Evolutionary conservation across 2,113 vertebrate species (phyloP).

Genomic region (Rhombomys opimus): DNA sequence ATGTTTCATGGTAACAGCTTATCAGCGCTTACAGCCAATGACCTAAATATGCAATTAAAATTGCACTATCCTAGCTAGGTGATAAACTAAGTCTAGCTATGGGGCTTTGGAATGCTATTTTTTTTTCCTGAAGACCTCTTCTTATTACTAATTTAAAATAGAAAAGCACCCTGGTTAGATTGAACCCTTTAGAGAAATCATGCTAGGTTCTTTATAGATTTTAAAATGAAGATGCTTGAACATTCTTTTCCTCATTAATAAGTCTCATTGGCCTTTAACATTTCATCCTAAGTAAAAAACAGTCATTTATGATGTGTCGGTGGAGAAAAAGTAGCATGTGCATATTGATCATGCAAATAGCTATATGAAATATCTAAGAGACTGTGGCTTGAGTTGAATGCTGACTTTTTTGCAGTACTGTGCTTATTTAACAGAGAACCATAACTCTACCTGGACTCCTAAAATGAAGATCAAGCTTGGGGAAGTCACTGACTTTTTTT

Average conservation of each 20-base stretch:
- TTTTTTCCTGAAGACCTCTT: slow-evolving; percentile 60
- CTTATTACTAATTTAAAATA: slow-evolving; percentile 59
- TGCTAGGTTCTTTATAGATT: slow-evolving; percentile 58
- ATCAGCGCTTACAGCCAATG: slow-evolving; percentile 66
- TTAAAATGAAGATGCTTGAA: slow-evolving; percentile 55
- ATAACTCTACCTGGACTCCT: rapidly evolving
- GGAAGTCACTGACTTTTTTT: background rate
- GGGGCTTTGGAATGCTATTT: slow-evolving; percentile 58
- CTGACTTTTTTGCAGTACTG: background rate
- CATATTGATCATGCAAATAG: background rate
- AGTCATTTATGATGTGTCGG: slow-evolving; percentile 9
- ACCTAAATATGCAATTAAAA: slow-evolving; percentile 84
- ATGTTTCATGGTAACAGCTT: slow-evolving; percentile 77
- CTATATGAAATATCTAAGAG: background rate
- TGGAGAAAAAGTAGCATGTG: background rate
- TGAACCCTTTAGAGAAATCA: slow-evolving; percentile 70
- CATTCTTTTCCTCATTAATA: slow-evolving; percentile 45
- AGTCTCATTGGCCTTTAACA: slow-evolving; percentile 57
- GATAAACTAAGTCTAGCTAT: slow-evolving; percentile 71
- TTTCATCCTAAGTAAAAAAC: slow-evolving; percentile 48
- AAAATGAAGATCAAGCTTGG: background rate
- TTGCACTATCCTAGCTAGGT: slow-evolving; percentile 68
- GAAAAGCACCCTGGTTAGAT: slow-evolving; percentile 41
- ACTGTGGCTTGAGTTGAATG: background rate
- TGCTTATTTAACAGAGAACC: background rate